A percentile compares a stretch with the other conserved stretches of the same genome.
Conservation (phyloP, 2,888 invertebrate genomes). For the Diaprepes abbreviatus region DNA sequence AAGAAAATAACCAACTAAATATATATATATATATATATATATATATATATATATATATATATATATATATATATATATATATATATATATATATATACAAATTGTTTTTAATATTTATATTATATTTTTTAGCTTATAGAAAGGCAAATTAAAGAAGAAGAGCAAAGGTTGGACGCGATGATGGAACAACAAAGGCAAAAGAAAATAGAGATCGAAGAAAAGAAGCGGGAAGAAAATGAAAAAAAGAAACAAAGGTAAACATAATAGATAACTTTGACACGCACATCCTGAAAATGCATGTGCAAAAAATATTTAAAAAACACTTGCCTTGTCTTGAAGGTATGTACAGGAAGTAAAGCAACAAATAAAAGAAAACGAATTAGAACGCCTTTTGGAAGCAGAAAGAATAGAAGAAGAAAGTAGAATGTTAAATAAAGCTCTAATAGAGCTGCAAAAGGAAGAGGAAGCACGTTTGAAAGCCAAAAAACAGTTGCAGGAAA, state of each 20-base stretch:
- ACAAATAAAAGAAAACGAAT: constrained; percentile 71
- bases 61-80: too few species aligned
- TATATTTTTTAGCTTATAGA: constrained; percentile 67
- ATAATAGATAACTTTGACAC: constrained; percentile 2
- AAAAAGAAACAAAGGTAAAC: constrained; percentile 55
- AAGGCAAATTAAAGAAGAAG: constrained; percentile 72
- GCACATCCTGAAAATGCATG: too few species aligned
- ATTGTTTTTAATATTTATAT: neutral
- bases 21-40: too few species aligned
- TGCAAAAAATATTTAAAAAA: too few species aligned
- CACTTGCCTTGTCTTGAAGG: constrained; percentile 18
- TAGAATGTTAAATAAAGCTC: constrained; percentile 73
- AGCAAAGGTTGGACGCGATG: constrained; percentile 74
- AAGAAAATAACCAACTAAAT: too few species aligned
- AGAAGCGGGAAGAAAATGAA: constrained; percentile 66
- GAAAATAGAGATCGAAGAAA: constrained; percentile 71
- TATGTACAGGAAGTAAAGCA: constrained; percentile 63
- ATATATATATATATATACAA: too few species aligned
- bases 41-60: too few species aligned
- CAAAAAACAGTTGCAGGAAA: constrained; percentile 70
- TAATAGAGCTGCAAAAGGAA: constrained; percentile 76
- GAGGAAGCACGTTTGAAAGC: constrained; percentile 74
- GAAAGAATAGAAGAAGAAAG: constrained; percentile 80
- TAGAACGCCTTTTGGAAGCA: constrained; percentile 72
- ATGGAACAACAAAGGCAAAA: constrained; percentile 79